Conservation (phyloP, 2,888 invertebrate species). For the Gonocerus acuteangulatus region DNA sequence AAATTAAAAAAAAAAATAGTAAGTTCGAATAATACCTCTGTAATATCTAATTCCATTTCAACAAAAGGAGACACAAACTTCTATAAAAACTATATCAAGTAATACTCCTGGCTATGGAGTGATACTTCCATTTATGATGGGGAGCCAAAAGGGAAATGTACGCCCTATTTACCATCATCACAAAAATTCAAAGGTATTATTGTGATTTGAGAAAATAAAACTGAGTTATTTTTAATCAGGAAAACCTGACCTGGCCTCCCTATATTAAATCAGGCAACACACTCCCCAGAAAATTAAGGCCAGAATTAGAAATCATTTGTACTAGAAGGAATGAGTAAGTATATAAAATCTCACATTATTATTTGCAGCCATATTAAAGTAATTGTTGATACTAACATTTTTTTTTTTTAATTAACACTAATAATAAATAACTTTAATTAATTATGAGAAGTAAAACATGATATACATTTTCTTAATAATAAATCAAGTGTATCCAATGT, state of each 20-base stretch:
- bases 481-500: too few species aligned
- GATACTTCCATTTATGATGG: background rate
- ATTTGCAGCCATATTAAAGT: too few species aligned
- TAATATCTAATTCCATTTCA: background rate
- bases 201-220: background rate
- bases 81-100: background rate
- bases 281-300: background rate
- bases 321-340: background rate
- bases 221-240: conserved; percentile 17
- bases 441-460: too few species aligned
- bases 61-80: background rate
- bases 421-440: too few species aligned
- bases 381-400: too few species aligned
- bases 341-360: background rate
- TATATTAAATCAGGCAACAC: conserved; percentile 6
- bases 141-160: background rate
- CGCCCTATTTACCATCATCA: background rate
- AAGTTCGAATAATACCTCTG: background rate
- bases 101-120: background rate
- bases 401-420: too few species aligned
- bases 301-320: background rate
- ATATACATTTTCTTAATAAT: too few species aligned
- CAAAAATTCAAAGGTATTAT: background rate
- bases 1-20: background rate
- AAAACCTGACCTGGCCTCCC: background rate